These are phyloP conservation scores for Silurus asotus DNA, from an alignment of 2,113 vertebrate genomes.

Conservation along the genomic window DNA sequence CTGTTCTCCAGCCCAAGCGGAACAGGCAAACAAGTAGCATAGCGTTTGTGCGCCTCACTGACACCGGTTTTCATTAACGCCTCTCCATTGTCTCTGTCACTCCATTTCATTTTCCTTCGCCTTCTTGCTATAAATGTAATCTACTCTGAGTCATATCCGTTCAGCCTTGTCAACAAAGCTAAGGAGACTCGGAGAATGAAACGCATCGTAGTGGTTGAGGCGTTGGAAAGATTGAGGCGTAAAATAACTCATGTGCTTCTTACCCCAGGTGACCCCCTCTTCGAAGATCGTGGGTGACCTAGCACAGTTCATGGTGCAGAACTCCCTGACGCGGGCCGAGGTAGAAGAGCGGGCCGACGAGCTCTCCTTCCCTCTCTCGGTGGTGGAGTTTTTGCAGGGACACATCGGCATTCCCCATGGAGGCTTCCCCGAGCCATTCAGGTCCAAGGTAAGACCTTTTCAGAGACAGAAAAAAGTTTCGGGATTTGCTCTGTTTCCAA, in stretches of 20 bases:
- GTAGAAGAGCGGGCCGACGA: constrained; percentile 87
- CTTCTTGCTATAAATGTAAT: constrained; percentile 28
- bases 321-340: constrained; percentile 79
- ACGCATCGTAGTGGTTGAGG: neutral
- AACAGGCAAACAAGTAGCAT: neutral
- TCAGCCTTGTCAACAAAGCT: too few species aligned
- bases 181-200: too few species aligned
- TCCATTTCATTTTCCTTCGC: neutral
- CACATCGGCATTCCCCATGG: constrained; percentile 86
- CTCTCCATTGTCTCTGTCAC: neutral
- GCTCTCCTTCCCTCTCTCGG: constrained; percentile 87
- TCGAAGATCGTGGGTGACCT: constrained; percentile 96
- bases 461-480: neutral
- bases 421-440: constrained; percentile 90
- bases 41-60: constrained; percentile 4
- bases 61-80: constrained; percentile 22
- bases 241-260: neutral
- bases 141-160: constrained; percentile 19
- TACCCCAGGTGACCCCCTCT: constrained; percentile 84
- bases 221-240: neutral
- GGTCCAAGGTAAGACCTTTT: constrained; percentile 77
- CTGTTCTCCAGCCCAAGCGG: neutral
- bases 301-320: constrained; percentile 98
- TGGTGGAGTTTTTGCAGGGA: constrained; percentile 94
- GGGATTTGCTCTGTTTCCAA: too few species aligned